Conservation (phyloP, 2,888 invertebrate species). For the Eristalis arbustorum region DNA sequence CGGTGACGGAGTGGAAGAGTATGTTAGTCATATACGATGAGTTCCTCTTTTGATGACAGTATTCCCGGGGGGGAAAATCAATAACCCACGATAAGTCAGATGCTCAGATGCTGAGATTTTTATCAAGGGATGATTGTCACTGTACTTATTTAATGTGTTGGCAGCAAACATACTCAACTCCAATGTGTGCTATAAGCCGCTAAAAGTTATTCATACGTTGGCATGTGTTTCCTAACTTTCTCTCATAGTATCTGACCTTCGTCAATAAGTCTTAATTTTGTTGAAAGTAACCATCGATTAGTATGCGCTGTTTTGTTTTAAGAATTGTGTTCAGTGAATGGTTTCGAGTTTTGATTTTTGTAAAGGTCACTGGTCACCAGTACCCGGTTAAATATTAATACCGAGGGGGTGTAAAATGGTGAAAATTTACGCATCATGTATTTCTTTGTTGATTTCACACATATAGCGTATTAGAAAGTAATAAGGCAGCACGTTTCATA, state of each 20-base stretch:
- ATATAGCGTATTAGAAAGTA: not conserved
- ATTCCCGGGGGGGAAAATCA: constrained; percentile 67
- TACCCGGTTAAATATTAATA: not conserved
- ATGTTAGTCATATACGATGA: constrained; percentile 60
- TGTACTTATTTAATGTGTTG: constrained; percentile 40
- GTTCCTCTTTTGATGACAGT: constrained; percentile 47
- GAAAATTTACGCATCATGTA: not conserved
- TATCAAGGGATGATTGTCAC: constrained; percentile 38
- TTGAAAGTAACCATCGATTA: constrained; percentile 33
- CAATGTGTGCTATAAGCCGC: constrained; percentile 56
- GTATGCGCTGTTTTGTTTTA: not conserved
- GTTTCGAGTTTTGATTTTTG: not conserved
- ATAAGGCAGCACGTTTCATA: not conserved
- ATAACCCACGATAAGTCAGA: constrained; percentile 67
- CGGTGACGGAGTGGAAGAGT: not conserved
- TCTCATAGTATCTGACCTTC: constrained; percentile 65
- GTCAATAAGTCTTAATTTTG: constrained; percentile 54
- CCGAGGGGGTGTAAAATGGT: too few species aligned
- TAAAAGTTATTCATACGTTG: constrained; percentile 28
- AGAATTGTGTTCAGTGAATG: constrained; percentile 23
- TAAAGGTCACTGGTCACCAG: not conserved
- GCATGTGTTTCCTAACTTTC: constrained; percentile 11
- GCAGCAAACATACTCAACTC: constrained; percentile 49
- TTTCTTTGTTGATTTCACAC: not conserved
- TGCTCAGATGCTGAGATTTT: constrained; percentile 20